phyloP scores from a whole-genome alignment of 2,888 invertebrate genomes.

The Eristalinus sepulchralis region DNA sequence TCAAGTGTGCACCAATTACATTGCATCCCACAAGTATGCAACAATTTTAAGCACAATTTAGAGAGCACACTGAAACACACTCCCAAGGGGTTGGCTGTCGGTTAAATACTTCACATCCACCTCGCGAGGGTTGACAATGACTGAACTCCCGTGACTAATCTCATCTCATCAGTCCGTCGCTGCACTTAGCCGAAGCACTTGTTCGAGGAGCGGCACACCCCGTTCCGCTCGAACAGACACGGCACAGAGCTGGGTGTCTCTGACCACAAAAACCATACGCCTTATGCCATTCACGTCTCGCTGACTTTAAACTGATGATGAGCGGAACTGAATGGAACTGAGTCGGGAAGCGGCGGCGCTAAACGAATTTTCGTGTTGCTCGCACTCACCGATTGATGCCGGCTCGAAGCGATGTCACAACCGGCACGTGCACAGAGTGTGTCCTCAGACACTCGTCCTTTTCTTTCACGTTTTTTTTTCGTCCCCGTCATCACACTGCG shows the following conservation, averaged over 20 bases:
- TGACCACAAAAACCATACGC: slow-evolving; percentile 62
- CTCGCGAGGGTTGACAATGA: slow-evolving; percentile 10
- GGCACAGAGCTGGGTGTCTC: slow-evolving; percentile 20
- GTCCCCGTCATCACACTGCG: slow-evolving; percentile 15
- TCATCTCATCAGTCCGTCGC: slow-evolving; percentile 49
- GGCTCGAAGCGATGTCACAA: slow-evolving; percentile 31
- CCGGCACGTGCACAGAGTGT: slow-evolving; percentile 61
- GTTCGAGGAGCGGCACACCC: slow-evolving; percentile 28
- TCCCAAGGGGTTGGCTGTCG: neutral
- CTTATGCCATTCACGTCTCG: slow-evolving; percentile 1
- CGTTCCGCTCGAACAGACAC: slow-evolving; percentile 48
- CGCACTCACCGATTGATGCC: neutral
- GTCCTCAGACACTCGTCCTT: slow-evolving; percentile 44
- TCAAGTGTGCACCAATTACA: neutral
- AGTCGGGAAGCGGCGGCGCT: slow-evolving; percentile 54
- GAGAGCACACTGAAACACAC: neutral
- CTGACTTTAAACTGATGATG: slow-evolving; percentile 31
- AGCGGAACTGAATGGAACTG: slow-evolving; percentile 62
- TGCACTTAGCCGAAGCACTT: slow-evolving; percentile 41
- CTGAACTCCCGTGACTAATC: slow-evolving; percentile 44
- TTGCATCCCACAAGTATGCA: slow-evolving; percentile 51
- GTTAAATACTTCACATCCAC: neutral
- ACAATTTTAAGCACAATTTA: neutral
- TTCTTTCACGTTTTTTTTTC: neutral
- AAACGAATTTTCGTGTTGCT: slow-evolving; percentile 65